Conservation (phyloP, 2,113 vertebrate species). For the Malurus melanocephalus region DNA sequence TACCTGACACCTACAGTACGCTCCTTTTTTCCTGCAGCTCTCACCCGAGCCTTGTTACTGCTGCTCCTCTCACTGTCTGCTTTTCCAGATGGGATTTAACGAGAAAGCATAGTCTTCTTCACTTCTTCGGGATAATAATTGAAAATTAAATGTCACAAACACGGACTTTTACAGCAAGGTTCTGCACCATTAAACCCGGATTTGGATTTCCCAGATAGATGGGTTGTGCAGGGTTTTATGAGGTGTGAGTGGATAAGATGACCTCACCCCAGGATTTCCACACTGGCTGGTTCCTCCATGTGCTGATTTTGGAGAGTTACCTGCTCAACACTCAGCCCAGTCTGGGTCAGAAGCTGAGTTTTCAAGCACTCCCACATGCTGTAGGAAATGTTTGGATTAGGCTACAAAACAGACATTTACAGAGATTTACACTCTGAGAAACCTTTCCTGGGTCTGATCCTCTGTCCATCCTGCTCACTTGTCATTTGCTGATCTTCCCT, state of each 20-base stretch:
- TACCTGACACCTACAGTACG: neutral
- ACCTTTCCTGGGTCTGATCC: neutral
- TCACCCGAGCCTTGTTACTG: neutral
- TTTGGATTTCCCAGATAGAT: conserved; percentile 17
- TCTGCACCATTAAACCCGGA: accelerated
- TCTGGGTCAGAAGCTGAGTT: neutral
- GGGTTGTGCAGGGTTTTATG: neutral
- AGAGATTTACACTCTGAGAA: neutral
- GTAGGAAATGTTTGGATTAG: neutral
- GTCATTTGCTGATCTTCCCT: neutral
- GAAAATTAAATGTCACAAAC: neutral
- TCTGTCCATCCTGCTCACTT: neutral
- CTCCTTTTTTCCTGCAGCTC: neutral
- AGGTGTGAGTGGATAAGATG: conserved; percentile 29
- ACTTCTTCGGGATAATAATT: neutral
- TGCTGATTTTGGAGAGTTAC: neutral
- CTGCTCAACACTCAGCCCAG: neutral
- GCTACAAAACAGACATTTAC: neutral
- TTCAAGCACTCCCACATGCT: neutral
- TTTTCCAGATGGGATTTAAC: conserved; percentile 14
- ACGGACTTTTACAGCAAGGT: neutral
- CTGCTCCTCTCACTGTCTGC: neutral
- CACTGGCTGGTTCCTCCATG: neutral
- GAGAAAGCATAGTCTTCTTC: neutral
- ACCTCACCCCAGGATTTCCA: neutral